phyloP scores from a whole-genome alignment of 1,140 invertebrate species.

The Idris sp. region DNA sequence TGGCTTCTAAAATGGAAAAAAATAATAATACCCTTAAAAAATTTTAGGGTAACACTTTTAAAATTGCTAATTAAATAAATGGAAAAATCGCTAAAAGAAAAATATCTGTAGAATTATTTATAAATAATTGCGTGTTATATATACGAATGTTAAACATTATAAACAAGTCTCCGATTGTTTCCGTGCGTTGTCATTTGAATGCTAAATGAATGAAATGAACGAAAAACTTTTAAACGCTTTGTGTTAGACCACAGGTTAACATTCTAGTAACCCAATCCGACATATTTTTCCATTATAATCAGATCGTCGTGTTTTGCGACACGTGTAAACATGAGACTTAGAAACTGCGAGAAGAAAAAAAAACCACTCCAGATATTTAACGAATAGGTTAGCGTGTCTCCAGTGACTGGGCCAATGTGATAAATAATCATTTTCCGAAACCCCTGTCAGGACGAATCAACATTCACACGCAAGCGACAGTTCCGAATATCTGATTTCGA shows the following conservation, averaged over 20 bases:
- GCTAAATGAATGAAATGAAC: conserved; percentile 47
- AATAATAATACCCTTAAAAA: too few relatives aligned
- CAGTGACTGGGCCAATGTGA: conserved; percentile 44
- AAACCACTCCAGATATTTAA: conserved; percentile 47
- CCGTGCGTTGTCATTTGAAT: conserved; percentile 10
- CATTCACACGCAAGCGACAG: conserved; percentile 35
- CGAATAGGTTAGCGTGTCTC: conserved; percentile 42
- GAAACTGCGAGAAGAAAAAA: conserved; percentile 43
- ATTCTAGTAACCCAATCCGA: conserved; percentile 58
- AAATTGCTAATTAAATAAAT: too few relatives aligned
- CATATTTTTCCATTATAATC: conserved; percentile 54
- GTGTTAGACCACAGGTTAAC: conserved; percentile 33
- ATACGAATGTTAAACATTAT: too few relatives aligned
- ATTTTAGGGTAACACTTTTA: too few relatives aligned
- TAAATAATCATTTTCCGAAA: conserved; percentile 58
- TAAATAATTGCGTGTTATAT: too few relatives aligned
- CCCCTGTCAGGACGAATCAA: conserved; percentile 49
- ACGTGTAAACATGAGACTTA: conserved; percentile 58
- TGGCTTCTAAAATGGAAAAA: too few relatives aligned
- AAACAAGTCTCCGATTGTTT: too few relatives aligned
- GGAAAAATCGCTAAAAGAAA: too few relatives aligned
- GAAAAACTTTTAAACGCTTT: conserved; percentile 23
- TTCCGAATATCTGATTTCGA: conserved; percentile 59
- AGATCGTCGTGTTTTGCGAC: conserved; percentile 49
- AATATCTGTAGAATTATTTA: too few relatives aligned